Conservation (phyloP, 2,797 vertebrate species). For the Urophycis tenuis region DNA sequence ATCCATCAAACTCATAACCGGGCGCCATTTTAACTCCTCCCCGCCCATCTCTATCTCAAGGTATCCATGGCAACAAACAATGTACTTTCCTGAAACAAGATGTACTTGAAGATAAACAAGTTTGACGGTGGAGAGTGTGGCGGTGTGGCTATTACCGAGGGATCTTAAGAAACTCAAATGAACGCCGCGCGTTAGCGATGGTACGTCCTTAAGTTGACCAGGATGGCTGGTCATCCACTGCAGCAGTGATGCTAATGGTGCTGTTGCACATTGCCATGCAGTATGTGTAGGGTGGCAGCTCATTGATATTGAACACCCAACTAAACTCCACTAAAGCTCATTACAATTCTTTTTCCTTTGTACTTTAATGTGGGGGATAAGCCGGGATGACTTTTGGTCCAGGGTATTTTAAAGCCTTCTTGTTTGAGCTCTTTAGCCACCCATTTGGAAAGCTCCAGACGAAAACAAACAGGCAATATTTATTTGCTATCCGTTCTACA, state of each 20-base stretch:
- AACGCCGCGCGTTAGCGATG: neutral
- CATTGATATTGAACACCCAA: neutral
- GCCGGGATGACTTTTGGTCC: neutral
- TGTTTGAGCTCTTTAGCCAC: neutral
- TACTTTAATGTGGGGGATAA: constrained; percentile 9
- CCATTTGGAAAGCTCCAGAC: neutral
- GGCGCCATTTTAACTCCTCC: neutral
- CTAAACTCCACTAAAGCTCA: neutral
- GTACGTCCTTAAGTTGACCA: neutral
- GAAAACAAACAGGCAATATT: neutral
- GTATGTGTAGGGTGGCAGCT: neutral
- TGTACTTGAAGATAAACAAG: neutral
- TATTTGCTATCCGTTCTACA: neutral
- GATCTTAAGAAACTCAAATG: neutral
- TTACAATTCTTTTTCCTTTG: neutral
- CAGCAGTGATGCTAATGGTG: neutral
- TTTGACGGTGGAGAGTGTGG: neutral
- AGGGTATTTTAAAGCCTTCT: neutral
- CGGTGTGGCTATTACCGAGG: neutral
- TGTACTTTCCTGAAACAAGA: neutral
- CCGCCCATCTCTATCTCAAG: neutral
- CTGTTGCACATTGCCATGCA: neutral
- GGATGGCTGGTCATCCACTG: neutral
- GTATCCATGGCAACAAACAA: neutral
- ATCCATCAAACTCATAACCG: constrained; percentile 32